Evolutionary conservation across 2,113 vertebrate species (phyloP), one percentile per base, ranked within the genome.

Genomic region (Motacilla tschutschensis): DNA sequence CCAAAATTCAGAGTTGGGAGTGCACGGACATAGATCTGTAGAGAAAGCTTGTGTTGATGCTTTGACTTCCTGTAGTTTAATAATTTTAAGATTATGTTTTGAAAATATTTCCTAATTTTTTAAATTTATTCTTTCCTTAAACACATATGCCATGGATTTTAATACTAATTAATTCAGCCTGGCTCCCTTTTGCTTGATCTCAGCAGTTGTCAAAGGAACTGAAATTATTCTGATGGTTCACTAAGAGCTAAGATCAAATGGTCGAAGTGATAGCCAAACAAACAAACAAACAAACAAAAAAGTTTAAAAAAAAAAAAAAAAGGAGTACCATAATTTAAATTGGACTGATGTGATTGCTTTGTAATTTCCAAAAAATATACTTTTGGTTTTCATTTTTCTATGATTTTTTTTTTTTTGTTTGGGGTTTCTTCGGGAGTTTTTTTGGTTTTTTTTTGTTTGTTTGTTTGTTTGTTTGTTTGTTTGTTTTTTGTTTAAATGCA

Each of bases 151-250:
- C 24, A 5, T 28, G 17, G 3, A 8, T 73, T 22, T 40, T n/a
- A 80, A 31, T 12, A 8, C 5, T 11, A 16, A 54, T 8, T 11
- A 46, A 25, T 57, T 67, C 6, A 43, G 6, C 5, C 35, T 66
- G 7, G 1, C 14, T 69, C 5, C 8, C 13, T 35, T 12, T 14
- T 0, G 0, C 6, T 59, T 4, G 12, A 18, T 36, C 36, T 51
- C 26, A 51, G 22, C 14, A 12, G 3, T 3, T 72, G 60, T 58
- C 29, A 20, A 58, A 62, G 16, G 33, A 13, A 9, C 12, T 31
- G 46, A 43, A 88, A 35, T 57, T 9, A 25, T 31, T 35, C 7
- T 4, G 1, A 1, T 7, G 5, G 3, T 5, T 60, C 26, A 40
- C 17, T 54, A n/a, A 36, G 21, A 80, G 35, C 20, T 14, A 38